Conservation (phyloP, 2,797 vertebrate genomes). For the Acanthornis magna region DNA sequence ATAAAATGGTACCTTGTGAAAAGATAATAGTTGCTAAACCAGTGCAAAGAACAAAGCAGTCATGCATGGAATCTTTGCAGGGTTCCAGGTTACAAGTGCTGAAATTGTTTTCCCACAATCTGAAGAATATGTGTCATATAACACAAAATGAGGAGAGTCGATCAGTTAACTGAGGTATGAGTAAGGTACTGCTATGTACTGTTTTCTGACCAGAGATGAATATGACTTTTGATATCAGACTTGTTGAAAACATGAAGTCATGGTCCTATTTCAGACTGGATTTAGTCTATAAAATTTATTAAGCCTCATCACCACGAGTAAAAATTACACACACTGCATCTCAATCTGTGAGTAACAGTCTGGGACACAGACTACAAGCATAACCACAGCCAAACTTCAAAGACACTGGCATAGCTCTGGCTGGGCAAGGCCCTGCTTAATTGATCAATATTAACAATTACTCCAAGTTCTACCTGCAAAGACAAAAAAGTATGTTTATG, state of each 20-base stretch:
- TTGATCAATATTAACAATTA: background rate
- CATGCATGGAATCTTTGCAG: background rate
- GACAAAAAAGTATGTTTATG: background rate
- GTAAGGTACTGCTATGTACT: background rate
- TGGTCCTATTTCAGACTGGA: background rate
- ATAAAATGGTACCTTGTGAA: background rate
- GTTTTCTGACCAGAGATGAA: background rate
- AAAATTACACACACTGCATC: background rate
- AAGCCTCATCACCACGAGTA: background rate
- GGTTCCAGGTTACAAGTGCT: background rate
- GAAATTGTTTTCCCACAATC: background rate
- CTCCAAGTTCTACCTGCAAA: background rate
- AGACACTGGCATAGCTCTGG: background rate
- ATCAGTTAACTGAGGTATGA: background rate
- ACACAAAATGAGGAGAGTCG: background rate
- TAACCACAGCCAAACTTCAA: background rate
- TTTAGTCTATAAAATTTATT: background rate
- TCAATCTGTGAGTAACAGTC: background rate
- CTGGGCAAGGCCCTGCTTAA: background rate
- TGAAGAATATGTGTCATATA: rapidly evolving
- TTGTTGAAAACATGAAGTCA: background rate
- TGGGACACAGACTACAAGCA: background rate
- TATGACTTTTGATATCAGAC: background rate
- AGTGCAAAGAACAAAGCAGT: background rate
- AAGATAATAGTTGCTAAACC: background rate